These are phyloP conservation scores for Perca flavescens DNA, from an alignment of 2,113 vertebrate genomes.

Conservation along the genomic window DNA sequence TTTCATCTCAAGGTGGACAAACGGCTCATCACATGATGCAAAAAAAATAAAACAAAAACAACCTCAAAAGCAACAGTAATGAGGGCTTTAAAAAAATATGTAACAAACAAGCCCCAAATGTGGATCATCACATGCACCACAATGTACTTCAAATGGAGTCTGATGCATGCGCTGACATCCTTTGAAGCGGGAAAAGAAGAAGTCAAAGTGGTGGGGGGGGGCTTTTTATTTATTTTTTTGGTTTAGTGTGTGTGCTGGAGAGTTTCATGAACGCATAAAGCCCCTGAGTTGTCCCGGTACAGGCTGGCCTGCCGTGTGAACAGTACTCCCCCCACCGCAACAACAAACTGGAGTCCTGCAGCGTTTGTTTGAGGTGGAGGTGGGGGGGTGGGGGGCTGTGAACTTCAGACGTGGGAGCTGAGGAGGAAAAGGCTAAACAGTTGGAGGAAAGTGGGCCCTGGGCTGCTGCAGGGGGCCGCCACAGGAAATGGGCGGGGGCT, in stretches of 20 bases:
- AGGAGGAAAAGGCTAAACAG: slow-evolving; percentile 57
- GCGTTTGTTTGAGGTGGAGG: slow-evolving; percentile 51
- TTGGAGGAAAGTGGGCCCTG: slow-evolving; percentile 60
- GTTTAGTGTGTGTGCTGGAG: slow-evolving; percentile 11
- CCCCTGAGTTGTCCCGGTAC: slow-evolving; percentile 28
- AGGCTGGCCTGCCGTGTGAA: slow-evolving; percentile 52
- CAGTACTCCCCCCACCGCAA: slow-evolving; percentile 46
- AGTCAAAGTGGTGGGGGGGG: neutral
- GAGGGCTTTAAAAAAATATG: slow-evolving; percentile 12
- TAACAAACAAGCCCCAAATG: slow-evolving; percentile 12
- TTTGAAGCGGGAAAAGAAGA: slow-evolving; percentile 34
- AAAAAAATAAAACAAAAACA: neutral
- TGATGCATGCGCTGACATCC: neutral
- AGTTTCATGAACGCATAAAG: slow-evolving; percentile 62
- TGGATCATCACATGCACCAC: slow-evolving; percentile 14
- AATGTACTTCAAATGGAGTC: slow-evolving; percentile 14
- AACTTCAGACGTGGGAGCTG: slow-evolving; percentile 25
- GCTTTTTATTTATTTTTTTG: no score
- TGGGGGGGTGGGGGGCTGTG: neutral
- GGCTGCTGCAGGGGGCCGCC: slow-evolving; percentile 53
- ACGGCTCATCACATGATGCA: slow-evolving; percentile 3
- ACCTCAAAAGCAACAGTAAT: slow-evolving; percentile 13
- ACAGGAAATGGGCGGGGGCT: slow-evolving; percentile 65
- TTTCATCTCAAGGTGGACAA: slow-evolving; percentile 9
- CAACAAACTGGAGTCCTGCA: slow-evolving; percentile 57